phyloP scores from a whole-genome alignment of 2,797 vertebrate genomes.

The Epinephelus malabaricus region DNA sequence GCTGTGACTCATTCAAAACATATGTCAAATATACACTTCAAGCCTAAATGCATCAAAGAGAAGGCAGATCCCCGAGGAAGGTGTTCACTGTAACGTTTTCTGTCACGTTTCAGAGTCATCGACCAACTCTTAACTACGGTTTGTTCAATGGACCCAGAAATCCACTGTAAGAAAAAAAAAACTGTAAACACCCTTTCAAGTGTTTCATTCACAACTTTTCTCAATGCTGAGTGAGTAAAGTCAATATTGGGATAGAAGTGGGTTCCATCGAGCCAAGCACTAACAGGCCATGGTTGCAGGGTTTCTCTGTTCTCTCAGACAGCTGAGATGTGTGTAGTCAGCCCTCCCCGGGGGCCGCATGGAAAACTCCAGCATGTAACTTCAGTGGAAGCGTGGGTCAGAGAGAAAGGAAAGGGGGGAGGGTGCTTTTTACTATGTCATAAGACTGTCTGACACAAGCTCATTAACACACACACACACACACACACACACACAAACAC shows the following conservation, averaged over 20 bases:
- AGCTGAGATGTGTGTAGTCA: constrained; percentile 62
- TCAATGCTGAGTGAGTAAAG: constrained; percentile 64
- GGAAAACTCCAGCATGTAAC: constrained; percentile 62
- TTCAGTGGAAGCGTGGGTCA: constrained; percentile 33
- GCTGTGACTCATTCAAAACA: constrained; percentile 75
- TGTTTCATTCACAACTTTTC: constrained; percentile 71
- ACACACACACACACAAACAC: neutral
- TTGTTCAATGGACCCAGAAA: constrained; percentile 17
- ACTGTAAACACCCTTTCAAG: constrained; percentile 46
- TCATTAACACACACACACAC: constrained; percentile 31
- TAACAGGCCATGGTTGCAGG: constrained; percentile 54
- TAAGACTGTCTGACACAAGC: constrained; percentile 45
- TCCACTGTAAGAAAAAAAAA: neutral
- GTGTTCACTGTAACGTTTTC: neutral
- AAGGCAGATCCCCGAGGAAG: constrained; percentile 23
- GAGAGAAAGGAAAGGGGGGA: neutral
- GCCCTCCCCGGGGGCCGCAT: constrained; percentile 27
- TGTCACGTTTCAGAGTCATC: neutral
- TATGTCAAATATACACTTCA: constrained; percentile 57
- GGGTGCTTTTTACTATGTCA: constrained; percentile 33
- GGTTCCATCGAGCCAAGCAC: constrained; percentile 41
- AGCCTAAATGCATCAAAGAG: constrained; percentile 23
- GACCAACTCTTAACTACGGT: neutral
- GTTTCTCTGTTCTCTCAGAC: constrained; percentile 57
- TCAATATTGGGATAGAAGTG: constrained; percentile 76